Conservation (phyloP, 2,113 vertebrate genomes). For the Irena cyanogastra region DNA sequence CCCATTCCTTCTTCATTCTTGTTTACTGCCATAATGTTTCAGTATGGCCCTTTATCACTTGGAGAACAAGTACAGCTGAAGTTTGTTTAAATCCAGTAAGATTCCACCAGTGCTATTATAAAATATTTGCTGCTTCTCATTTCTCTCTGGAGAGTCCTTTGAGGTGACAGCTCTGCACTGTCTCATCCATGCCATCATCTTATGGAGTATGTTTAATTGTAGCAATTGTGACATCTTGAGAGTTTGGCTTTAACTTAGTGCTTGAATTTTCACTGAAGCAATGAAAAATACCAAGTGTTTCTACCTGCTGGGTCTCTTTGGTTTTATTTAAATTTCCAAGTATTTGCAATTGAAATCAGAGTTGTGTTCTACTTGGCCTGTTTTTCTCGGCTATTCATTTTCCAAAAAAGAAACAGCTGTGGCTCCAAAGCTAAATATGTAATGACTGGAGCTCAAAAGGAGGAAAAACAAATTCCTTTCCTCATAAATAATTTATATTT, state of each 20-base stretch:
- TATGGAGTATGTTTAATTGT: not conserved
- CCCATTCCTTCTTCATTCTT: not conserved
- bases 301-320: not conserved
- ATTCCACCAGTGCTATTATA: not conserved
- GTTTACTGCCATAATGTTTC: not conserved
- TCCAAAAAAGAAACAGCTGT: constrained; percentile 3
- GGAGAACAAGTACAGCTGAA: not conserved
- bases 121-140: not conserved
- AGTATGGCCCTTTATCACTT: not conserved
- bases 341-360: constrained; percentile 15
- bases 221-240: not conserved
- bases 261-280: not conserved
- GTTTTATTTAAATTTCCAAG: not conserved
- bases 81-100: not conserved
- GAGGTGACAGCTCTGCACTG: not conserved
- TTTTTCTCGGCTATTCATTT: not conserved
- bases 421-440: not conserved
- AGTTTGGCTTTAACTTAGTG: not conserved
- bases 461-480: not conserved
- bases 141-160: not conserved
- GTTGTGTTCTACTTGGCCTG: not conserved
- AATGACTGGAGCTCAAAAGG: not conserved
- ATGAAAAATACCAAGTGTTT: not conserved
- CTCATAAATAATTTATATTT: constrained; percentile 38
- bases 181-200: not conserved